Conservation (phyloP, 2,113 vertebrate species). For the Datnioides undecimradiatus region DNA sequence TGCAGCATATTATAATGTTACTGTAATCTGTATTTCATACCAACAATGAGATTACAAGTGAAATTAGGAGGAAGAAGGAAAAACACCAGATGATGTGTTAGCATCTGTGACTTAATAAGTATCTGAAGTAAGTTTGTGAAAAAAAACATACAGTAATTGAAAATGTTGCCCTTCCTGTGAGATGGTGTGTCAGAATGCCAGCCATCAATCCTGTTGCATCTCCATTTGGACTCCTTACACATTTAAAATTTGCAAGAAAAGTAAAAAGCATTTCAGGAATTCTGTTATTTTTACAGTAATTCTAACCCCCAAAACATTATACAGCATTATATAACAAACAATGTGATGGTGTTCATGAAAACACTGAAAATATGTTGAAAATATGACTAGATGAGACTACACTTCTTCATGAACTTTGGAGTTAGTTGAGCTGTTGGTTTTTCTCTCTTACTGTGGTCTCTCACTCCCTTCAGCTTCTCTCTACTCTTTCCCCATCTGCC, state of each 20-base stretch:
- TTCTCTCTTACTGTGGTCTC: constrained; percentile 31
- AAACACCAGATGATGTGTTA: not conserved
- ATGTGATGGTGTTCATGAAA: not conserved
- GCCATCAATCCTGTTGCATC: not conserved
- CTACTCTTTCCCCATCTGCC: constrained; percentile 24
- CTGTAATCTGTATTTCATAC: too few species aligned
- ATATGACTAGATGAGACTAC: constrained; percentile 50
- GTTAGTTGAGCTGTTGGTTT: constrained; percentile 14
- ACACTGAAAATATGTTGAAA: constrained; percentile 34
- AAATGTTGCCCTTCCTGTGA: too few species aligned
- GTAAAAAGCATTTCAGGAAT: not conserved
- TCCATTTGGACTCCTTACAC: not conserved
- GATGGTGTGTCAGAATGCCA: not conserved
- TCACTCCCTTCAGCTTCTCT: constrained; percentile 4
- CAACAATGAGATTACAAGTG: too few species aligned
- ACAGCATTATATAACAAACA: not conserved
- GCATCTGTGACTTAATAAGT: not conserved
- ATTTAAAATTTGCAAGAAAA: not conserved
- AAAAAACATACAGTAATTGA: too few species aligned
- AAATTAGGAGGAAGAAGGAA: too few species aligned
- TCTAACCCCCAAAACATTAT: not conserved
- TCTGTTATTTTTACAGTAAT: not conserved
- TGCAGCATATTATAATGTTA: too few species aligned
- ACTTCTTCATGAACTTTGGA: constrained; percentile 51
- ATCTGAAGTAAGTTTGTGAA: too few species aligned